phyloP scores from a whole-genome alignment of 2,797 vertebrate species.

The Oreochromis grahami region DNA sequence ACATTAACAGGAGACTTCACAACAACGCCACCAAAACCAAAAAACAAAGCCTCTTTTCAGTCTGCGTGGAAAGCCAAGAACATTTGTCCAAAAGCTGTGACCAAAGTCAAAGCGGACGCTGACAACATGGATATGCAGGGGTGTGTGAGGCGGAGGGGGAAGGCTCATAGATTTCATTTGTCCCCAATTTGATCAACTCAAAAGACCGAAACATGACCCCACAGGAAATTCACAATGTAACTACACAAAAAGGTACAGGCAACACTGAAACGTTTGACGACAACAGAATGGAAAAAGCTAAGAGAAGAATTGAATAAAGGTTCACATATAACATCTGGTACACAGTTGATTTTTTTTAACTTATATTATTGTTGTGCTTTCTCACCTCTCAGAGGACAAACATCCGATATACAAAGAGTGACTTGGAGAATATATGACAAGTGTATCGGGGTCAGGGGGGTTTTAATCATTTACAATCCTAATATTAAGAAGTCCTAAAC shows the following conservation, averaged over 20 bases:
- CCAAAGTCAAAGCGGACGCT: not conserved
- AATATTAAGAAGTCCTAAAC: not conserved
- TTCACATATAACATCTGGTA: not conserved
- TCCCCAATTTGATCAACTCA: not conserved
- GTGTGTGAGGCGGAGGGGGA: not conserved
- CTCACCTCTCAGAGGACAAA: not conserved
- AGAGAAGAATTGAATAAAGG: not conserved
- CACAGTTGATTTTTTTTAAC: not conserved
- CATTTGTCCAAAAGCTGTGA: not conserved
- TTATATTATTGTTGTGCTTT: slow-evolving; percentile 34
- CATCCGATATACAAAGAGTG: not conserved
- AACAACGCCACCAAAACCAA: slow-evolving; percentile 5
- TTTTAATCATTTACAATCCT: not conserved
- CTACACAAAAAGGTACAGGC: not conserved
- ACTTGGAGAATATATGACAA: not conserved
- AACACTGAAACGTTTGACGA: not conserved
- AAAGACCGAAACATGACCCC: not conserved
- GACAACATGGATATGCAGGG: not conserved
- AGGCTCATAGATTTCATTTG: not conserved
- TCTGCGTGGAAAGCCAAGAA: not conserved
- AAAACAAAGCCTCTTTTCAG: slow-evolving; percentile 48
- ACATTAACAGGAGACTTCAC: slow-evolving; percentile 33
- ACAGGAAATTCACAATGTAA: slow-evolving; percentile 1
- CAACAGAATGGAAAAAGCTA: not conserved
- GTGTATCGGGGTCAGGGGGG: not conserved